Base-by-base conservation (phyloP, 2,113 vertebrate species). In the Formicarius rufipectus region DNA sequence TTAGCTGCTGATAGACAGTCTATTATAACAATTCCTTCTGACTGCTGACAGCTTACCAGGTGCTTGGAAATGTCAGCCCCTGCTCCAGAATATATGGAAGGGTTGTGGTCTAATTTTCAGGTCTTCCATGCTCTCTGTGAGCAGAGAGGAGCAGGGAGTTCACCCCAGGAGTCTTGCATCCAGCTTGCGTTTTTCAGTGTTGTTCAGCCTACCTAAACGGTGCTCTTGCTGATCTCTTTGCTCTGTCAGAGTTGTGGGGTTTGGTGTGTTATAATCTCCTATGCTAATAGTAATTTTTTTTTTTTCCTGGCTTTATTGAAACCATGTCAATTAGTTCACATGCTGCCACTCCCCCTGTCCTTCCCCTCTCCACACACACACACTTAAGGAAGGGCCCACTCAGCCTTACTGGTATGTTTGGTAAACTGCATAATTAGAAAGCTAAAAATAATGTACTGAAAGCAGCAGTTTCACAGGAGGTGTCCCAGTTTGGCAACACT, bases 21-120 rank as follows among this genome's bases (percentile, higher is more conserved):
- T 81, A 75, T 94, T 94, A 67, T 31, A 85, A 86, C 77, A 76
- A 55, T 76, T 78, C 49, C 50, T 85, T 91, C 62, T 85, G 69
- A 49, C 87, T 89, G 55, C 89, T 91, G 91, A 89, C 82, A 83
- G 62, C 87, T 96, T 45, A 95, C 71, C 59, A 77, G 89, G 90
- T 96, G 84, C 90, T 93, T 90, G 75, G 75, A 95, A 96, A 90
- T 96, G 90, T 93, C 91, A 96, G 47, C 53, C 50, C 8, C 72
- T 73, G 90, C 82, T 59, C 53, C 42, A 10, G 93, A 75, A 73
- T 90, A 85, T 49, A 13, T 47, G 59, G 33, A 86, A 90, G 77
- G 79, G 55, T 91, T 93, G 49, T 31, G 71, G 84, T 83, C 69
- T 80, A 63, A 94, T 96, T 94, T 91, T 77, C 62, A 83, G 55